These are phyloP conservation scores for Zingel zingel DNA, from an alignment of 2,113 vertebrate genomes.

Conservation along the genomic window DNA sequence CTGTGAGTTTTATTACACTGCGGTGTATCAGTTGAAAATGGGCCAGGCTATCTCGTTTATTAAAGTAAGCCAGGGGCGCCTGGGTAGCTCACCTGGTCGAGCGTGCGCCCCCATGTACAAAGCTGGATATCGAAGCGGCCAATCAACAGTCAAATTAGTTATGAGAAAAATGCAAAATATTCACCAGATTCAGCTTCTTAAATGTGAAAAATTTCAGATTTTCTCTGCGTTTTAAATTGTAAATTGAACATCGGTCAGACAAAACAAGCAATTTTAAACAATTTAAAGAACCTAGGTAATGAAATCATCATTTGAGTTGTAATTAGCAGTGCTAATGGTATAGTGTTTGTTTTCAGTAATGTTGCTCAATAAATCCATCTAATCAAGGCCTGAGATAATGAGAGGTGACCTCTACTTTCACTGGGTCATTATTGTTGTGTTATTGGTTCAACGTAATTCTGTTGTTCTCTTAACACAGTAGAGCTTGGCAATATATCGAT, in stretches of 20 bases:
- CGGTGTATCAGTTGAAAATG: constrained; percentile 11
- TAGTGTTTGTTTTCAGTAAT: constrained; percentile 22
- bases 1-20: constrained; percentile 38
- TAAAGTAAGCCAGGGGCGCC: neutral
- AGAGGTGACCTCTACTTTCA: constrained; percentile 34
- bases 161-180: neutral
- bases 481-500: no score
- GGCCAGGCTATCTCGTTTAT: neutral
- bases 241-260: neutral
- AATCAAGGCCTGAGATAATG: constrained; percentile 39
- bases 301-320: constrained; percentile 9
- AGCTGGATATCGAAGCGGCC: neutral
- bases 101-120: no score
- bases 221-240: neutral
- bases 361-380: constrained; percentile 48
- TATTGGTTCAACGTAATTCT: constrained; percentile 12
- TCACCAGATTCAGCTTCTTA: neutral
- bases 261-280: neutral
- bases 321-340: constrained; percentile 15
- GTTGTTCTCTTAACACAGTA: constrained; percentile 1
- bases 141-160: neutral
- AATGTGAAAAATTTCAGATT: neutral
- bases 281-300: neutral
- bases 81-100: no score
- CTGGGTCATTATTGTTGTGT: neutral